Base-by-base conservation (phyloP, 1,140 invertebrate species). In the Drosophila ficusphila region DNA sequence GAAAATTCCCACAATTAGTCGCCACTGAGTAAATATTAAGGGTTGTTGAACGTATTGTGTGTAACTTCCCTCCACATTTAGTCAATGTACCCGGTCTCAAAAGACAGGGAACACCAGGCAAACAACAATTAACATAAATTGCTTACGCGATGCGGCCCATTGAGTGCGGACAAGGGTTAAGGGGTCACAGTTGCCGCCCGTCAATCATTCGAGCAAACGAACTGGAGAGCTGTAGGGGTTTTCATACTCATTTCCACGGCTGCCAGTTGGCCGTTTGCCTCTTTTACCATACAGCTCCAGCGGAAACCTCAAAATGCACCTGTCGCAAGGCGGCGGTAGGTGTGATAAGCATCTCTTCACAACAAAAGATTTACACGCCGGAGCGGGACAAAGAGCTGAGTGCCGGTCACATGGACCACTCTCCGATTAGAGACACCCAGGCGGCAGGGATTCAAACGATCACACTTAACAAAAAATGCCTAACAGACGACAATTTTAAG, bases 311-410 rank as follows among this genome's bases (percentile, higher is more conserved):
- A 41, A 39, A 61, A 51, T 57, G 76, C 81, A 85, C 81, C 81
- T 85, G 81, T 76, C 65, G 71, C 54, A 62, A 62, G 61, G 58
- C 23, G 33, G 27, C 49, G 42, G 34, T 44, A 61, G 39, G 58
- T 53, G 81, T 47, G 79, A 85, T 85, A 86, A 76, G 81, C 81
- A 86, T 85, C 81, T 39, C 57, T 60, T 51, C 69, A 56, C 42
- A 71, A 85, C 79, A 83, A 83, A 71, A 75, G 70, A 79, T 83
- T 67, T 81, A 79, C 65, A 79, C 53, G 72, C 81, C 72, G 81
- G 61, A 44, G 67, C 64, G 52, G 60, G 42, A 44, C 58, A 41
- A 53, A 47, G 52, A 44, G 19, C 64, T 36, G 57, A 74, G 53
- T 1, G n/a, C 31, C 31, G 34, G 23, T n/a, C 48, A 44, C n/a